A percentile compares a stretch with the other conserved stretches of the same genome.
phyloP scores from a whole-genome alignment of 92 coral and sea anemone genomes.

The Pocillopora meandrina region DNA sequence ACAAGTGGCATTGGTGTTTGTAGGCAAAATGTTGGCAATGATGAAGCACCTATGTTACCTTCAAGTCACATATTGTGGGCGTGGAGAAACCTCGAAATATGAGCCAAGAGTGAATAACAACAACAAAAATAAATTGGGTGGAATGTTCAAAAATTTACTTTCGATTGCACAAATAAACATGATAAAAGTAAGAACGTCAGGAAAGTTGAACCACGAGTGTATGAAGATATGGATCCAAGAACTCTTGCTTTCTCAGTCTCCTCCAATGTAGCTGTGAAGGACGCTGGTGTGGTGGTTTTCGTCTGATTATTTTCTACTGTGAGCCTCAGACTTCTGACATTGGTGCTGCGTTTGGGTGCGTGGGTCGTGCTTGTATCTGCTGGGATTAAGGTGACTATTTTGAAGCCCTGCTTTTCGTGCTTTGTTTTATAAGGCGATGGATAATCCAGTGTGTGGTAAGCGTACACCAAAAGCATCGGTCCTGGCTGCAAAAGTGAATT shows the following conservation, averaged over 20 bases:
- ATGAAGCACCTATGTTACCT: too few relatives aligned
- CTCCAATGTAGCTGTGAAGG: not conserved
- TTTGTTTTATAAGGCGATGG: constrained; percentile 51
- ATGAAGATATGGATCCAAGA: not conserved
- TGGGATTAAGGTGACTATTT: constrained; percentile 41
- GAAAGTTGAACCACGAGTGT: not conserved
- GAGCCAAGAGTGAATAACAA: too few relatives aligned
- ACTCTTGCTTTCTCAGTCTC: not conserved
- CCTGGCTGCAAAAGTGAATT: constrained; percentile 30
- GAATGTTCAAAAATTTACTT: not conserved
- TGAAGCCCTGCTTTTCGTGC: constrained; percentile 55
- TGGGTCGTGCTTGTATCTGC: not conserved
- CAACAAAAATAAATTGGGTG: not conserved
- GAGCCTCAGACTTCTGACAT: not conserved
- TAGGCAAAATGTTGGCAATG: too few relatives aligned
- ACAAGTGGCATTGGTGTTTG: too few relatives aligned
- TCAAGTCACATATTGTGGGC: too few relatives aligned
- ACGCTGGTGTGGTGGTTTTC: not conserved
- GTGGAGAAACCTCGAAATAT: too few relatives aligned
- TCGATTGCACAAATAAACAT: not conserved
- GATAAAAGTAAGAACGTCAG: not conserved
- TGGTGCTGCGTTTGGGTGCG: not conserved
- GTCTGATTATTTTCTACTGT: not conserved
- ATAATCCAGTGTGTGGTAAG: constrained; percentile 47
- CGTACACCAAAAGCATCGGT: constrained; percentile 50